Base-by-base conservation (phyloP, 2,888 invertebrate genomes). In the Marasmarcha lunaedactyla region DNA sequence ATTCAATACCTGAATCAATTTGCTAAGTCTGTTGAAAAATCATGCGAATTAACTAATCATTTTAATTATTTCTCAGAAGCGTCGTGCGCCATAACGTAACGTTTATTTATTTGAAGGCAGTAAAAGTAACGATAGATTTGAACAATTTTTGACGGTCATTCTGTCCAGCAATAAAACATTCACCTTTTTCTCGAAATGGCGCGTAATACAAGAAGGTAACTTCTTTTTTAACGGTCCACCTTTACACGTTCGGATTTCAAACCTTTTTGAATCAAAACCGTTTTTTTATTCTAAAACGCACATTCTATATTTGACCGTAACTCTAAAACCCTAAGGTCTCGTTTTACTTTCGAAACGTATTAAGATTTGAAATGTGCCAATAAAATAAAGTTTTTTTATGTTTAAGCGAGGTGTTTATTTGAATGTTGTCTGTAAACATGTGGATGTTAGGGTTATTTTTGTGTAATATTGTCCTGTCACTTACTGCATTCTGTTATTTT, bases 171-270 rank as follows among this genome's bases (percentile, higher is more conserved):
- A 20, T 20, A 20, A 20, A 20, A 20, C 20, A 20, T 7, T 7
- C 3, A 20, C 20, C 20, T 20, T 7, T 20, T 20, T 20, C 67
- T 70, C 67, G 62, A 72, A 65, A 71, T 67, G 57, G 59, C 61
- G 54, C 58, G 55, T 61, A 20, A 20, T 20, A 20, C 7, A 62
- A 71, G 79, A 71, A 66, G 73, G 71, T 74, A 76, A 81, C 76
- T 76, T 76, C 72, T 70, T 74, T 83, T 83, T 81, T 83, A 83
- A 77, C 64, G 70, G 60, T 68, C 53, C 76, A 78, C 81, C 79
- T 81, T 77, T 76, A 76, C 20, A 71, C 69, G 71, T 55, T 66
- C 66, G 63, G 64, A 63, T 68, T 74, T 65, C 66, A 54, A 74
- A 20, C 71, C 76, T 76, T 71, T 81, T 79, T 73, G 76, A 70